These are phyloP conservation scores for Uropetala carovei DNA, from an alignment of 2,888 invertebrate species.

Conservation along the genomic window DNA sequence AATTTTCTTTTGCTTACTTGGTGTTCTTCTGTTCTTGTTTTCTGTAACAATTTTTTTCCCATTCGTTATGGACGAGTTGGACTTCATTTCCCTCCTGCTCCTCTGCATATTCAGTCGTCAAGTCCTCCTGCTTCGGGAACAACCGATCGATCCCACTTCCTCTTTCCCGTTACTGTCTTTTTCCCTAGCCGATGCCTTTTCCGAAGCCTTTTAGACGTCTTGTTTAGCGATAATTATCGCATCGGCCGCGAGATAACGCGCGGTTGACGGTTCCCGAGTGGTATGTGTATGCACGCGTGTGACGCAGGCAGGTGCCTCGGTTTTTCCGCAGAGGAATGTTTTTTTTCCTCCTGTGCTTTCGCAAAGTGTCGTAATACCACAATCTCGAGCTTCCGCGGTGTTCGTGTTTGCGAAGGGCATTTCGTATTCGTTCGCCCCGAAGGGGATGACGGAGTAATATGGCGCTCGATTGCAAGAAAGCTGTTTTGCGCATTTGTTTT, in stretches of 20 bases:
- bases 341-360: not conserved
- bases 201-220: not conserved
- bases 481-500: no score
- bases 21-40: no score
- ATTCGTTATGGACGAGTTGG: no score
- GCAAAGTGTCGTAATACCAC: not conserved
- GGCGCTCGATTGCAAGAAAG: no score
- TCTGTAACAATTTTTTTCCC: no score
- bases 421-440: no score
- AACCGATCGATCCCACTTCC: no score
- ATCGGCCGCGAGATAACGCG: not conserved
- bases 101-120: no score
- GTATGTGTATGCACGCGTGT: not conserved
- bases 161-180: not conserved
- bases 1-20: no score
- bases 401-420: not conserved
- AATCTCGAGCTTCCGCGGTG: not conserved
- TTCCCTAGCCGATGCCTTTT: not conserved
- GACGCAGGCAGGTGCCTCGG: not conserved
- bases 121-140: no score
- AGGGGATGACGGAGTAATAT: no score
- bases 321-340: not conserved
- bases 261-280: not conserved
- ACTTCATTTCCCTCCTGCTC: no score
- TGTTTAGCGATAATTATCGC: conserved; percentile 28